These are phyloP conservation scores for Pungitius pungitius DNA, from an alignment of 2,113 vertebrate genomes.

Conservation along the genomic window DNA sequence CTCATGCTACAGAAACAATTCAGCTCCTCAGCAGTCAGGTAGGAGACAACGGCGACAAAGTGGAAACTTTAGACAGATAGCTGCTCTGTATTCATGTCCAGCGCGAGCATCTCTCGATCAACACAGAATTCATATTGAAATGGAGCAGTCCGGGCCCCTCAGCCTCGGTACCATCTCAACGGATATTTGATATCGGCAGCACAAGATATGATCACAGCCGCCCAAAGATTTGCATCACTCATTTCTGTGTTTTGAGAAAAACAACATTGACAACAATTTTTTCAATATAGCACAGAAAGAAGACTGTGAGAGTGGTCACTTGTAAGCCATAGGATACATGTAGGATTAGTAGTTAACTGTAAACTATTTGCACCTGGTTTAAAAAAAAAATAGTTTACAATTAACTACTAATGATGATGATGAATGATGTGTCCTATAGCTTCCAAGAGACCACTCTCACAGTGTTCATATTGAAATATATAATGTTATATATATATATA, in stretches of 20 bases:
- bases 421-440: too few relatives aligned
- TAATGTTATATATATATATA: too few relatives aligned
- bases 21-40: conserved; percentile 15
- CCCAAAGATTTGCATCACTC: conserved; percentile 21
- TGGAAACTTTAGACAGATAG: conserved; percentile 46
- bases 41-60: conserved; percentile 35
- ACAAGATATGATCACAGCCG: conserved; percentile 47
- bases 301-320: neutral
- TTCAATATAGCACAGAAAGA: neutral
- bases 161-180: conserved; percentile 47
- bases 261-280: neutral
- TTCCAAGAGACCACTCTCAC: too few relatives aligned
- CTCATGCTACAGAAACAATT: conserved; percentile 32
- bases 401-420: too few relatives aligned
- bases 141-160: conserved; percentile 37
- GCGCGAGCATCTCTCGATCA: conserved; percentile 54
- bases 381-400: too few relatives aligned
- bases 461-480: too few relatives aligned
- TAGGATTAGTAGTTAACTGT: neutral
- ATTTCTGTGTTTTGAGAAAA: neutral
- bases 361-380: neutral
- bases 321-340: neutral
- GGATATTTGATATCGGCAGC: conserved; percentile 58
- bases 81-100: conserved; percentile 65
- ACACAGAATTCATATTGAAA: conserved; percentile 70